phyloP scores from a whole-genome alignment of 1,140 invertebrate species.

The Delia radicum region DNA sequence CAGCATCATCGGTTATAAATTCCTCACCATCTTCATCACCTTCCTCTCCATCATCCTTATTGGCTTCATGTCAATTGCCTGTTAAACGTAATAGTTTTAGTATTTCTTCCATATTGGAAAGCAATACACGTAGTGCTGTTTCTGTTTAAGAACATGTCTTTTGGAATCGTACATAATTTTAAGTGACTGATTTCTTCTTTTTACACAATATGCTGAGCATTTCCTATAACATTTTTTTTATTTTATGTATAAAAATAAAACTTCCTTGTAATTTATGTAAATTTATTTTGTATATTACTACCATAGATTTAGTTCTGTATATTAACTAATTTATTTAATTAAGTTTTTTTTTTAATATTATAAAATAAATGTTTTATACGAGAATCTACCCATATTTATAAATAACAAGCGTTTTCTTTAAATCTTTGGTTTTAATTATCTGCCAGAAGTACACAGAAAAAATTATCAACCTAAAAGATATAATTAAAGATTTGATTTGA shows the following conservation, averaged over 20 bases:
- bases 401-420: background rate
- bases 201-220: background rate
- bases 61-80: background rate
- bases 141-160: background rate
- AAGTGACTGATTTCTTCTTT: background rate
- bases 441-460: no score
- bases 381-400: background rate
- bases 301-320: background rate
- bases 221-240: background rate
- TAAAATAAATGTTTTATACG: background rate
- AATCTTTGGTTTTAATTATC: no score
- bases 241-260: background rate
- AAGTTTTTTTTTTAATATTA: background rate
- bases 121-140: background rate
- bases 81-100: constrained; percentile 33
- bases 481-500: no score
- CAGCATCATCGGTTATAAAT: background rate
- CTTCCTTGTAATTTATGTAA: background rate
- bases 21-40: background rate
- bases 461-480: no score
- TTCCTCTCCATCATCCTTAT: background rate
- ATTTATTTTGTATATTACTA: background rate
- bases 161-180: background rate
- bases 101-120: constrained; percentile 45
- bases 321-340: background rate